A percentile compares a stretch with the other conserved stretches of the same genome.
Conservation (phyloP, 2,888 invertebrate species). For the Cremastinae sp. region DNA sequence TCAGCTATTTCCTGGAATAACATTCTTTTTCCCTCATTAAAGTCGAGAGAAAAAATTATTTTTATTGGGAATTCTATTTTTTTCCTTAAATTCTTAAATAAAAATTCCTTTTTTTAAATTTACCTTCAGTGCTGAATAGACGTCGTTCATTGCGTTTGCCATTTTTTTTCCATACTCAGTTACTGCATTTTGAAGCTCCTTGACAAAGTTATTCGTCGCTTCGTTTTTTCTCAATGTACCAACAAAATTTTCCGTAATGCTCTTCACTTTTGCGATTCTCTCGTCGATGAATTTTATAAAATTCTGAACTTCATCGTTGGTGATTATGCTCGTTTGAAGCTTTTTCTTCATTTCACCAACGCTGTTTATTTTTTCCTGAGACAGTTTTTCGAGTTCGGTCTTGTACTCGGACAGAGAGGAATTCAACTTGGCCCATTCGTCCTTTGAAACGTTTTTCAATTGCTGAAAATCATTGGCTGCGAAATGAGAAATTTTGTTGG, state of each 20-base stretch:
- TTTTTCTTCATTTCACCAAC: conserved; percentile 52
- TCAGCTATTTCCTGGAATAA: conserved; percentile 34
- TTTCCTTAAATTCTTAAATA: neutral
- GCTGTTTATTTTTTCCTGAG: conserved; percentile 51
- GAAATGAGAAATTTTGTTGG: conserved; percentile 52
- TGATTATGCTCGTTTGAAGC: conserved; percentile 52
- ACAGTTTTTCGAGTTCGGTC: conserved; percentile 54
- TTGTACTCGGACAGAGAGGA: conserved; percentile 54
- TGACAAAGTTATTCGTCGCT: conserved; percentile 46
- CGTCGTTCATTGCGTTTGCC: conserved; percentile 27
- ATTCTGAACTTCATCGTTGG: conserved; percentile 48
- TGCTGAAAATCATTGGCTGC: conserved; percentile 53
- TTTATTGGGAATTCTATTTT: neutral
- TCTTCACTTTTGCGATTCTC: conserved; percentile 55
- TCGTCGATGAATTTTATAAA: conserved; percentile 56
- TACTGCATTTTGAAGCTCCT: conserved; percentile 47
- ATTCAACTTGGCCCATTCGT: conserved; percentile 56
- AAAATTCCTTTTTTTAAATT: neutral
- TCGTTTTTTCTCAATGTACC: conserved; percentile 47
- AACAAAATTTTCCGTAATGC: conserved; percentile 50
- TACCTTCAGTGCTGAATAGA: conserved; percentile 57
- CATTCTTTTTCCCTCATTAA: conserved; percentile 1
- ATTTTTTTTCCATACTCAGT: conserved; percentile 55
- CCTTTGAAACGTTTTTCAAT: conserved; percentile 59
- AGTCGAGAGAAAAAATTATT: neutral